Base-by-base conservation (phyloP, 2,113 vertebrate species). In the Balaenoptera acutorostrata region DNA sequence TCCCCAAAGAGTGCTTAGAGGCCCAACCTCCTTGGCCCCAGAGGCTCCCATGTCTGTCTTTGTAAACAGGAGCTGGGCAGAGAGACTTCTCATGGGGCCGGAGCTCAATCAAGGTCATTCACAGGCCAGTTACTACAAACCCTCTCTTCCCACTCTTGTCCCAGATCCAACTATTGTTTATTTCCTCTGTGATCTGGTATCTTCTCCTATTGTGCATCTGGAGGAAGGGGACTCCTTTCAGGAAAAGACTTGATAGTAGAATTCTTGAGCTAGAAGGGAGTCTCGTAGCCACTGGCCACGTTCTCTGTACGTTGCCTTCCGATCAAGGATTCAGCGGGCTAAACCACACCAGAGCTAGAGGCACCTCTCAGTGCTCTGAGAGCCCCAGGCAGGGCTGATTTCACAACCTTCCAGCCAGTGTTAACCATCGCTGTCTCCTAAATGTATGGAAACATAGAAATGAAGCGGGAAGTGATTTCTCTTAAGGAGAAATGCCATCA, bases 71-170 rank as follows among this genome's bases (percentile, higher is more conserved):
- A 95, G 36, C 84, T 75, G 86, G 80, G 63, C 86, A 95, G 44
- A 61, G 55, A 91, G 52, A 55, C 90, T 64, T 68, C 75, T 69
- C 0, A 0, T 3, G 9, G 66, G 75, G 49, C 55, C 8, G 3
- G 59, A 2, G 36, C 68, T 94, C 78, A 74, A 2, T 82, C 75
- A 86, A 91, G 93, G 64, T 94, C 98, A 91, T 63, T 92, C 71
- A 41, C 2, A 0, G 69, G 71, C 61, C 74, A 77, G n/a, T 80
- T 88, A 78, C 90, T 61, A 83, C 63, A 88, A 68, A 85, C 74
- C 49, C n/a, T 78, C 44, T 49, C 75, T 78, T 93, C 87, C 88
- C 57, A 20, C 41, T 63, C 57, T 55, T 82, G 80, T 88, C 39
- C 57, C 3, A 39, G 12, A 57, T 83, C 95, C 75, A 78, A 6